Percentiles rank a stretch among this genome's conserved stretches.
Conservation (phyloP, 2,113 vertebrate genomes). For the Xenopus tropicalis region DNA sequence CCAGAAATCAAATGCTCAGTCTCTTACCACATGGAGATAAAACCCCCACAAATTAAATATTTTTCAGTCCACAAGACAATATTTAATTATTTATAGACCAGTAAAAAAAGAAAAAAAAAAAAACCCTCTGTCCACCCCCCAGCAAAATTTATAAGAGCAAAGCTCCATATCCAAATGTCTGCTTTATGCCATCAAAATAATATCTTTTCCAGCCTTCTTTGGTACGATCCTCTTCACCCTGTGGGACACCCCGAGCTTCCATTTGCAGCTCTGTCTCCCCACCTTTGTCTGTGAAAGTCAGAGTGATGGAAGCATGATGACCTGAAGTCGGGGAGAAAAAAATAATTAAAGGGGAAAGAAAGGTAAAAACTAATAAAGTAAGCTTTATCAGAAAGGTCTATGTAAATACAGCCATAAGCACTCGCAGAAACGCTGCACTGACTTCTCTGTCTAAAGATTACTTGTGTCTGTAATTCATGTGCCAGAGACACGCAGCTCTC, state of each 20-base stretch:
- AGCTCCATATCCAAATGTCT: slow-evolving; percentile 88
- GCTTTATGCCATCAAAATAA: slow-evolving; percentile 90
- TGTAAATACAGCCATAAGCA: too few relatives aligned
- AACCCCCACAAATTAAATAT: slow-evolving; percentile 50
- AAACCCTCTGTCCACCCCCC: slow-evolving; percentile 37
- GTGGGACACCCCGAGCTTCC: slow-evolving; percentile 78
- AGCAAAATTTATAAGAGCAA: slow-evolving; percentile 73
- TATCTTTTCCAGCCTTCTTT: slow-evolving; percentile 88
- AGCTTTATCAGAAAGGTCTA: too few relatives aligned
- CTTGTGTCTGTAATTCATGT: too few relatives aligned
- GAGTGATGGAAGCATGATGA: slow-evolving; percentile 78
- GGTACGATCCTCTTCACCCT: slow-evolving; percentile 80
- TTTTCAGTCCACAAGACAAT: slow-evolving; percentile 57
- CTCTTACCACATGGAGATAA: neutral
- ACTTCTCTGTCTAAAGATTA: too few relatives aligned
- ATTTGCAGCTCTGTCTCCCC: slow-evolving; percentile 78
- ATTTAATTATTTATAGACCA: slow-evolving; percentile 14
- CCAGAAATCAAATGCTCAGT: neutral
- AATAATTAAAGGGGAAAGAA: neutral
- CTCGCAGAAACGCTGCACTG: too few relatives aligned
- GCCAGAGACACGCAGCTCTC: too few relatives aligned
- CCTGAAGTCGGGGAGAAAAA: slow-evolving; percentile 59
- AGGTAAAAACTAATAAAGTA: too few relatives aligned
- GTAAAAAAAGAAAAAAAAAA: slow-evolving; percentile 23
- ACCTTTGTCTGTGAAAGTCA: slow-evolving; percentile 74